Conservation (phyloP, 2,113 vertebrate species). For the Beaufortia kweichowensis region DNA sequence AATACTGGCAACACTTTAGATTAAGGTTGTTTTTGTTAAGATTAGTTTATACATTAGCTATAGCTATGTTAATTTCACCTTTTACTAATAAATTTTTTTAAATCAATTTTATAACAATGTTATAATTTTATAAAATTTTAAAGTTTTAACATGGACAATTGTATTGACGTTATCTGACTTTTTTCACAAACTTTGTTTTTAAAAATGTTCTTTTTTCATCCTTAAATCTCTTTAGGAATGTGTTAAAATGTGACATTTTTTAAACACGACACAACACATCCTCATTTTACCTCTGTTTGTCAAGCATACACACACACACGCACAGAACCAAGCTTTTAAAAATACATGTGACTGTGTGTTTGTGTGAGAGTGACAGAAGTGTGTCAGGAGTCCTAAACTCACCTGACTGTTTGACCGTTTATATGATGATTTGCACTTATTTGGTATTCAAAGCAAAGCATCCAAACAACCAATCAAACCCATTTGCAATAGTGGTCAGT, state of each 20-base stretch:
- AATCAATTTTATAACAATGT: too few species aligned
- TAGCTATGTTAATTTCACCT: too few species aligned
- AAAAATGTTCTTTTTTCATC: too few species aligned
- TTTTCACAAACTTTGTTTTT: too few species aligned
- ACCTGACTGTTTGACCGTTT: constrained; percentile 19
- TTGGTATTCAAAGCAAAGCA: constrained; percentile 50
- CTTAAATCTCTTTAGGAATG: neutral
- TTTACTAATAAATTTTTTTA: too few species aligned
- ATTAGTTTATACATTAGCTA: too few species aligned
- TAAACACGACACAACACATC: too few species aligned
- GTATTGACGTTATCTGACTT: too few species aligned
- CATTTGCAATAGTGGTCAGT: constrained; percentile 44
- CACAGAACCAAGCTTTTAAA: neutral
- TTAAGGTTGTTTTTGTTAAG: too few species aligned
- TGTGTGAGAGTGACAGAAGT: neutral
- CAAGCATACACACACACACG: neutral
- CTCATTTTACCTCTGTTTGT: neutral
- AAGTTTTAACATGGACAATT: too few species aligned
- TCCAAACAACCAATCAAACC: constrained; percentile 53
- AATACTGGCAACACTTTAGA: neutral
- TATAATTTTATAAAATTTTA: too few species aligned
- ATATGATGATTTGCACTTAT: constrained; percentile 27
- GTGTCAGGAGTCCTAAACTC: neutral
- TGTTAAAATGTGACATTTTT: neutral
- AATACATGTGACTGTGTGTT: neutral